A percentile compares a stretch with the other conserved stretches of the same genome.
Evolutionary conservation across 2,797 vertebrate species (phyloP).

Genomic region (Halcyon chelicuti): DNA sequence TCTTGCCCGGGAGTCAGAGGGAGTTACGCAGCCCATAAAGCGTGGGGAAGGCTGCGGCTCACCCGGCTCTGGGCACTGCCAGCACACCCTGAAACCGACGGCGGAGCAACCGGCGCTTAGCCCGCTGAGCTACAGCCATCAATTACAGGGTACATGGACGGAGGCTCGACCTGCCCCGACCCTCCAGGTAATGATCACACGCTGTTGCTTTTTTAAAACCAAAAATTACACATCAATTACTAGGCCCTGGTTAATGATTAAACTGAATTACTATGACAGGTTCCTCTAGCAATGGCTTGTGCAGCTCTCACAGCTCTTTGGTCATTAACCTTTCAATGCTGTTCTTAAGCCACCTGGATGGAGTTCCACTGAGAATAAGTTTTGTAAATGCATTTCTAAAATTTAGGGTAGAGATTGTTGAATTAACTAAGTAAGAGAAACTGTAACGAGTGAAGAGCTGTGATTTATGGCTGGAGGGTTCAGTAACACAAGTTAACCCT

Average conservation of each 20-base stretch:
- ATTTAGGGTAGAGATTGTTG: background rate
- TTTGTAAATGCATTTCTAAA: background rate
- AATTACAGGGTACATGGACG: background rate
- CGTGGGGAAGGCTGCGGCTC: background rate
- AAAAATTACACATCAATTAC: constrained; percentile 63
- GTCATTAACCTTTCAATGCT: constrained; percentile 13
- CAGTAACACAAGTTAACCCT: background rate
- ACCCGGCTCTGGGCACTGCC: background rate
- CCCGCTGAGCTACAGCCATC: background rate
- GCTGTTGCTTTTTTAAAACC: constrained; percentile 45
- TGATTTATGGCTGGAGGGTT: background rate
- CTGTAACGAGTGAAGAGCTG: background rate
- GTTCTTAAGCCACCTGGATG: background rate
- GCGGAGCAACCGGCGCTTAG: background rate
- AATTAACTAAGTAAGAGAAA: background rate
- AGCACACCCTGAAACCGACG: background rate
- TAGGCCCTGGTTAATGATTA: constrained; percentile 62
- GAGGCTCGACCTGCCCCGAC: constrained; percentile 38
- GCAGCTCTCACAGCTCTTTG: background rate
- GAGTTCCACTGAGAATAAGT: background rate
- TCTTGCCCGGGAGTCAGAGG: constrained; percentile 8
- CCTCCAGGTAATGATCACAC: constrained; percentile 49
- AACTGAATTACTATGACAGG: constrained; percentile 29
- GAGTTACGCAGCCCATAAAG: background rate
- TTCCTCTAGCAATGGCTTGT: background rate